Percentiles rank a stretch among this genome's conserved stretches.
phyloP scores from a whole-genome alignment of 2,113 vertebrate genomes.

The Colius striatus region DNA sequence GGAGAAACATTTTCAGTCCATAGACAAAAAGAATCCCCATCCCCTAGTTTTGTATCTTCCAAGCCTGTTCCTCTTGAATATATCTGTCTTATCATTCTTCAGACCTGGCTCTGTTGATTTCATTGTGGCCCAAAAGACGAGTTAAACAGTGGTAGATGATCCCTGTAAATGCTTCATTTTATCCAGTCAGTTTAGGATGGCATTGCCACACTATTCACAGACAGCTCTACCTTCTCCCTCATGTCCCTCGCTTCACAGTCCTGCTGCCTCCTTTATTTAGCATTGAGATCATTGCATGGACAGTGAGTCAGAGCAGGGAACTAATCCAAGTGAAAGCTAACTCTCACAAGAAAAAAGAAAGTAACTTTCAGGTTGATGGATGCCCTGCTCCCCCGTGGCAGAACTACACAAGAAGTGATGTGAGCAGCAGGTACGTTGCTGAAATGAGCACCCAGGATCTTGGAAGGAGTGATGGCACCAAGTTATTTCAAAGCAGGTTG shows the following conservation, averaged over 20 bases:
- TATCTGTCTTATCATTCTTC: accelerated
- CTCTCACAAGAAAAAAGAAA: neutral
- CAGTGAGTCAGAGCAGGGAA: neutral
- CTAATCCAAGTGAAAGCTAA: neutral
- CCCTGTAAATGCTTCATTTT: neutral
- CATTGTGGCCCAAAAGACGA: neutral
- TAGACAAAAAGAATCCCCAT: neutral
- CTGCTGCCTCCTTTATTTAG: neutral
- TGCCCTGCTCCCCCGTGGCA: neutral
- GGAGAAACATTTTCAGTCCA: neutral
- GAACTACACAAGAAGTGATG: neutral
- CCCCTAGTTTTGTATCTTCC: neutral
- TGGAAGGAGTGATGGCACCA: neutral
- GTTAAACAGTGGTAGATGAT: neutral
- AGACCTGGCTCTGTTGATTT: neutral
- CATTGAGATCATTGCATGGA: neutral
- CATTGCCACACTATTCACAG: neutral
- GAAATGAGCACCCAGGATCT: neutral
- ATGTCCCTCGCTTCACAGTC: neutral
- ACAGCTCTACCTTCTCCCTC: neutral
- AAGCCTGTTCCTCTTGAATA: neutral
- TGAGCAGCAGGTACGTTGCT: neutral
- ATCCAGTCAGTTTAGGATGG: neutral
- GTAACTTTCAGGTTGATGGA: neutral
- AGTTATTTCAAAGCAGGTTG: neutral